Base-by-base conservation (phyloP, 2,113 vertebrate genomes). In the Lamprotornis superbus region DNA sequence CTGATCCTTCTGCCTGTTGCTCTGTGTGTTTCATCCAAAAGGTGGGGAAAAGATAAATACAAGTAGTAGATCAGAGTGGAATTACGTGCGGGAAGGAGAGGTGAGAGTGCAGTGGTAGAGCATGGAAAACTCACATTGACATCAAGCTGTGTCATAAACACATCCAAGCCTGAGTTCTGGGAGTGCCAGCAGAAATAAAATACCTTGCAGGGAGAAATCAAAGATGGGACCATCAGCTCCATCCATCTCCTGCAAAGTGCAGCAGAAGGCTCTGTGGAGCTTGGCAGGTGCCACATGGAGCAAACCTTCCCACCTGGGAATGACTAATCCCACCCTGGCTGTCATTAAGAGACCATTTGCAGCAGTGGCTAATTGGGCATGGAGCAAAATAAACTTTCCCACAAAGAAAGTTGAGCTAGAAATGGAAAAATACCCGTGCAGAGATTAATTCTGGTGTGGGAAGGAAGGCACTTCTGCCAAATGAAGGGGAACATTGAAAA, bases 251-350 rank as follows among this genome's bases (percentile, higher is more conserved):
- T 20, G 5, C 23, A 18, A 61, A 53, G 27, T 33, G 44, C 56
- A 67, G 86, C 70, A 35, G 35, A 73, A 56, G 23, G 35, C 76
- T 67, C 14, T 47, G 69, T 77, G 64, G 83, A 78, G 35, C 63
- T 82, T 82, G 80, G 90, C 88, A 90, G 68, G 85, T 81, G 85
- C 60, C 0, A 1, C 1, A 0, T 9, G 52, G 83, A 92, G 53
- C 60, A 92, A 91, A 84, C 53, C 12, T 82, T 73, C 76, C 74
- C 77, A 59, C 19, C 33, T 1, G 2, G 76, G 79, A 81, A 42
- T 82, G 92, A 49, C 83, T 93, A 90, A 95, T 95, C 85, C 75
- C 79, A 93, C 76, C 80, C 68, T 96, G 95, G 93, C 92, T 89
- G 73, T 65, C 0, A 8, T 46, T 64, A 55, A 79, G 76, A 83